phyloP scores from a whole-genome alignment of 2,113 vertebrate species.

The Cavia porcellus region DNA sequence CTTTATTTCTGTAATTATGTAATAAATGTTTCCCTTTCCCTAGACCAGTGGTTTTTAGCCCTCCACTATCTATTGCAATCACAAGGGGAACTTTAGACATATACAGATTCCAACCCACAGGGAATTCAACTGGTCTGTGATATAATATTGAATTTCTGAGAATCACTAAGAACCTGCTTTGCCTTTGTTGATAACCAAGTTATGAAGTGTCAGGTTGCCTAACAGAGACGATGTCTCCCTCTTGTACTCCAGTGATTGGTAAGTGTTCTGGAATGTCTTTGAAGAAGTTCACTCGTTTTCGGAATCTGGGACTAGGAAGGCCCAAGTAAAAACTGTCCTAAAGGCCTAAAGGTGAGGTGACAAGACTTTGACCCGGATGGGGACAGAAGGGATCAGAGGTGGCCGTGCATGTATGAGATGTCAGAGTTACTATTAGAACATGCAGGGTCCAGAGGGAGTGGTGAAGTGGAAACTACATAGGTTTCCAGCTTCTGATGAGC shows the following conservation, averaged over 20 bases:
- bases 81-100: not conserved
- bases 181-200: not conserved
- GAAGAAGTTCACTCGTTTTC: not conserved
- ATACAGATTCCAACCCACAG: not conserved
- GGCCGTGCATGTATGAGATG: fast-evolving
- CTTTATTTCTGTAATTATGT: not conserved
- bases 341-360: not conserved
- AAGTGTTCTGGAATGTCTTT: not conserved
- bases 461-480: fast-evolving
- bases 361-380: not conserved
- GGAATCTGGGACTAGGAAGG: not conserved
- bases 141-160: not conserved
- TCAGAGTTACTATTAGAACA: not conserved
- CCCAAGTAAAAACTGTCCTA: not conserved
- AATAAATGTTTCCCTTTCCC: not conserved
- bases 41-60: not conserved
- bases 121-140: not conserved
- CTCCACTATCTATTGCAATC: not conserved
- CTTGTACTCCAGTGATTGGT: fast-evolving
- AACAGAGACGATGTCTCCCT: not conserved
- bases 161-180: not conserved
- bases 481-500: not conserved
- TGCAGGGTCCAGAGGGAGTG: fast-evolving
- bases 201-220: not conserved
- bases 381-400: not conserved